Conservation (phyloP, 2,113 vertebrate species). For the Lagopus muta region DNA sequence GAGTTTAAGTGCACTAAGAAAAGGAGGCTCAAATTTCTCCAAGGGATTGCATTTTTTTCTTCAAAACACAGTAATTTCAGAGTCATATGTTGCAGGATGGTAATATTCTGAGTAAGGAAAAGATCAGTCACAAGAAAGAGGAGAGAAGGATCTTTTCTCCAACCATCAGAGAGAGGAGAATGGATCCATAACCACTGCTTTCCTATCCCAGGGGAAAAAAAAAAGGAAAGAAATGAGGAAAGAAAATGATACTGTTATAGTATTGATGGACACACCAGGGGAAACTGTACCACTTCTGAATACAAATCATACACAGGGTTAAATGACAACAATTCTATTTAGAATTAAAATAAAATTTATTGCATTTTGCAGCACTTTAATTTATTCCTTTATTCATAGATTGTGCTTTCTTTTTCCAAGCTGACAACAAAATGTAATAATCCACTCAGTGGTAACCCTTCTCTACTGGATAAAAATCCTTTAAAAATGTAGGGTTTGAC, state of each 20-base stretch:
- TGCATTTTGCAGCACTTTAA: neutral
- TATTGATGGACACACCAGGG: neutral
- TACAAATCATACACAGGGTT: neutral
- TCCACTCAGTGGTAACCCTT: neutral
- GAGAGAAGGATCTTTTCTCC: neutral
- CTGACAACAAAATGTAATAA: conserved; percentile 30
- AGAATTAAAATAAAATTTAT: conserved; percentile 50
- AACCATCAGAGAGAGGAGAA: neutral
- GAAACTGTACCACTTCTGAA: neutral
- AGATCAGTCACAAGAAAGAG: neutral
- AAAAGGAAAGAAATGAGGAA: neutral
- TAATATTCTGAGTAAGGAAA: neutral
- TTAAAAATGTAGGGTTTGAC: neutral
- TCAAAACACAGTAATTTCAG: conserved; percentile 28
- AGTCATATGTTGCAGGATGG: neutral
- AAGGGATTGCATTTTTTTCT: conserved; percentile 9
- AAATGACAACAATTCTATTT: conserved; percentile 40
- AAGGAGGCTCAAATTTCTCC: neutral
- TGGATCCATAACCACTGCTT: neutral
- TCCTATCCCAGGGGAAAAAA: neutral
- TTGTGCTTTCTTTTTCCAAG: conserved; percentile 15
- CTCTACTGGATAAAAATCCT: conserved; percentile 33
- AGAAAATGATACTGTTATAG: neutral
- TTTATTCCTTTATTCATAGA: conserved; percentile 46
- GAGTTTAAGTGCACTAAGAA: neutral